Percentiles rank a stretch among this genome's conserved stretches.
These are phyloP conservation scores for Dascyllus trimaculatus DNA, from an alignment of 2,113 vertebrate species.

Conservation along the genomic window DNA sequence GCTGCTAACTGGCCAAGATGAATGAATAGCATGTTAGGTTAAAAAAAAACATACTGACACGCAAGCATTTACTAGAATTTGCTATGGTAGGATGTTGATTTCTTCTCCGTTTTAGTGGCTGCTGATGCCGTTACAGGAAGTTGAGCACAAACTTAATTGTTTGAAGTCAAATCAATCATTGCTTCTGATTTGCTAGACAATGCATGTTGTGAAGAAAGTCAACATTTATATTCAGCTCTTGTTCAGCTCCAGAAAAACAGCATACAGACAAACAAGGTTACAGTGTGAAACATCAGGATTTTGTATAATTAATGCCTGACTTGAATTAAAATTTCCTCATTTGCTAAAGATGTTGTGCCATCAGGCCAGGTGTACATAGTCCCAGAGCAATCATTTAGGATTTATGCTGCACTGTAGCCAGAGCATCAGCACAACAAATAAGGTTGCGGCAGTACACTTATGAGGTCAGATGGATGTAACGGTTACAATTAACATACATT, in stretches of 20 bases:
- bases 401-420: conserved; percentile 26
- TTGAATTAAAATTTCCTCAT: conserved; percentile 56
- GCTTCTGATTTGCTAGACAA: conserved; percentile 22
- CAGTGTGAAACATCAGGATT: conserved; percentile 46
- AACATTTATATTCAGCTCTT: conserved; percentile 48
- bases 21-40: conserved; percentile 2
- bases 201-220: conserved; percentile 34
- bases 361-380: conserved; percentile 36
- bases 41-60: conserved; percentile 13
- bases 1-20: not conserved
- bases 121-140: conserved; percentile 44
- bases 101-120: conserved; percentile 12
- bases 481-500: conserved; percentile 33
- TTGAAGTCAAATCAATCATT: conserved; percentile 12
- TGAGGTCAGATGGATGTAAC: conserved; percentile 21
- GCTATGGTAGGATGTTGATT: conserved; percentile 4
- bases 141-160: conserved; percentile 29
- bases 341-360: conserved; percentile 48
- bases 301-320: conserved; percentile 44
- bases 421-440: conserved; percentile 38
- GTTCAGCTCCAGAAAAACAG: conserved; percentile 26
- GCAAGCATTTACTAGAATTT: conserved; percentile 1
- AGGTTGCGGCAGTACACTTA: conserved; percentile 33
- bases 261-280: conserved; percentile 56
- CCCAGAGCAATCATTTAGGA: conserved; percentile 24